These are phyloP conservation scores for Meiosimyza decipiens DNA, from an alignment of 2,888 invertebrate species.

Conservation along the genomic window DNA sequence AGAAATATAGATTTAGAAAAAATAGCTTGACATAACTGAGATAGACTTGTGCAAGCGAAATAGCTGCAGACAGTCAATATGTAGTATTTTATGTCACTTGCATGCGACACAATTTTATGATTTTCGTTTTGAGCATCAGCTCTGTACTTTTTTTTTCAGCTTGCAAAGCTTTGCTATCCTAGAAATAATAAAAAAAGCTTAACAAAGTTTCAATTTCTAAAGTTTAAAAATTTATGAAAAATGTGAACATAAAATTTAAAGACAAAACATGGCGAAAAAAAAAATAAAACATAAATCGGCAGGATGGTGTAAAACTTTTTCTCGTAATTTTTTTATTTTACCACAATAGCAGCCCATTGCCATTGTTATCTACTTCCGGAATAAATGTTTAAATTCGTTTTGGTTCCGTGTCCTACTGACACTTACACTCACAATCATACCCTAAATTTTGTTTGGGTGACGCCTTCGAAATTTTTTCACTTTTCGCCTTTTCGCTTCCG, in stretches of 20 bases:
- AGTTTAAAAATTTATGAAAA: slow-evolving; percentile 36
- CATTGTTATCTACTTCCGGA: slow-evolving; percentile 39
- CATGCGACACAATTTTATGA: slow-evolving; percentile 31
- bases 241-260: slow-evolving; percentile 12
- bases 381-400: slow-evolving; percentile 35
- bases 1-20: too few species aligned
- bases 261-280: slow-evolving; percentile 2
- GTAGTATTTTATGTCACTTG: slow-evolving; percentile 31
- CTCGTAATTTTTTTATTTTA: background rate
- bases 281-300: background rate
- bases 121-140: background rate
- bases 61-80: background rate
- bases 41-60: too few species aligned
- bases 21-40: too few species aligned
- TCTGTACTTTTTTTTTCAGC: too few species aligned
- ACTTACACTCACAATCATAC: background rate
- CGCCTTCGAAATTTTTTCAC: slow-evolving; percentile 5
- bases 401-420: slow-evolving; percentile 24
- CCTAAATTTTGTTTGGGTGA: background rate
- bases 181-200: slow-evolving; percentile 13
- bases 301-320: background rate
- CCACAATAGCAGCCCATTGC: slow-evolving; percentile 32
- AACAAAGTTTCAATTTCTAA: slow-evolving; percentile 28
- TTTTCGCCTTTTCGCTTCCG: slow-evolving; percentile 29
- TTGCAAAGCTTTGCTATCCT: background rate